phyloP scores from a whole-genome alignment of 2,113 vertebrate species.

The Propithecus coquereli region DNA sequence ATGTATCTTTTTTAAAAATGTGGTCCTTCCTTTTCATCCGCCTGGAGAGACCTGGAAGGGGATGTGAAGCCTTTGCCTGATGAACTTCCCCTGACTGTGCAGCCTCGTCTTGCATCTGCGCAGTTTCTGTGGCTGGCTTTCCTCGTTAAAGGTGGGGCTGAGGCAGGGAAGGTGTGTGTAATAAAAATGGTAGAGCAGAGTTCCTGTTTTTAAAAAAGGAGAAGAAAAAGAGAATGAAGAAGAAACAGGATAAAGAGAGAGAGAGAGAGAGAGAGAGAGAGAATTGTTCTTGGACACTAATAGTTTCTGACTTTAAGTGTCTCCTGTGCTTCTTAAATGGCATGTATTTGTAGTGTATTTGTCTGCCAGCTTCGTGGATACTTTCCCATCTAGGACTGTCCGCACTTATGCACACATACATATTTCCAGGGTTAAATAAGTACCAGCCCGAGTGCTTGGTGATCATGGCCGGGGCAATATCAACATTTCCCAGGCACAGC shows the following conservation, averaged over 20 bases:
- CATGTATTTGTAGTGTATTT: neutral
- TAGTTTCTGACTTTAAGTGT: neutral
- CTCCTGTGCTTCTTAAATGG: neutral
- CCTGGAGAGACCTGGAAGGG: conserved; percentile 50
- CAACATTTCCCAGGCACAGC: neutral
- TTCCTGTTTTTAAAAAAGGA: neutral
- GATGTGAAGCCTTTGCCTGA: conserved; percentile 48
- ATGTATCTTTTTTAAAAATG: conserved; percentile 62
- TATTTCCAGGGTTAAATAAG: neutral
- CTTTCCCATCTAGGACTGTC: rapidly evolving
- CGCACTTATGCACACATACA: rapidly evolving
- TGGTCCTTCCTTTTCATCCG: conserved; percentile 37
- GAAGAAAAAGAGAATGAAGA: neutral
- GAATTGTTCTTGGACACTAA: neutral
- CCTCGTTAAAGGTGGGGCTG: neutral
- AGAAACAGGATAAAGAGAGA: neutral
- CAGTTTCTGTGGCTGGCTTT: conserved; percentile 40
- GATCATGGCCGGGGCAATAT: neutral
- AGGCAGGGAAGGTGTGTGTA: neutral
- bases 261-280: neutral
- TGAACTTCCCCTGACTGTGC: conserved; percentile 57
- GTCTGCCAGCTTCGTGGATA: neutral
- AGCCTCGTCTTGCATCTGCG: conserved; percentile 31
- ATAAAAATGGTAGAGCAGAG: neutral
- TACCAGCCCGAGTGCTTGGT: neutral